These are phyloP conservation scores for Pharmacophagus antenor DNA, from an alignment of 2,888 invertebrate genomes.

Conservation along the genomic window DNA sequence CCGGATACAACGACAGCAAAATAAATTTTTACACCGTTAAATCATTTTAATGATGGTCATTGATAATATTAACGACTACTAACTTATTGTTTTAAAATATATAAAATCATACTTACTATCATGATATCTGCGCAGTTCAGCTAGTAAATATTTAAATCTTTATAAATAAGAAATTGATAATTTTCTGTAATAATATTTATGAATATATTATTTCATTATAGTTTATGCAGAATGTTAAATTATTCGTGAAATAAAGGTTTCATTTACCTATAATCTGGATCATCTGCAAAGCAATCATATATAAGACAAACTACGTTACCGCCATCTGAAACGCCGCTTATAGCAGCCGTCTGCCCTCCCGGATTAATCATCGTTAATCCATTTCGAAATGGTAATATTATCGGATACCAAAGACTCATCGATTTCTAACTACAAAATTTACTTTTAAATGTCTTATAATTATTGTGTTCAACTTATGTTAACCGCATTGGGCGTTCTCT, in stretches of 20 bases:
- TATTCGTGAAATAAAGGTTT: conserved; percentile 24
- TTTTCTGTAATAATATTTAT: not conserved
- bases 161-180: too few species aligned
- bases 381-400: conserved; percentile 30
- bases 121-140: not conserved
- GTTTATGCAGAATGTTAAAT: conserved; percentile 8
- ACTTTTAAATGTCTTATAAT: not conserved
- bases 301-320: conserved; percentile 52
- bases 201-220: not conserved
- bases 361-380: conserved; percentile 13
- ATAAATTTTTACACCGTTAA: too few species aligned
- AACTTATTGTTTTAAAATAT: too few species aligned
- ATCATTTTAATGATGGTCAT: too few species aligned
- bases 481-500: not conserved
- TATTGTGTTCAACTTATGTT: not conserved
- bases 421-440: not conserved
- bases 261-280: conserved; percentile 65
- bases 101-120: too few species aligned
- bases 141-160: not conserved
- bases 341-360: conserved; percentile 38
- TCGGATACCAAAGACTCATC: not conserved
- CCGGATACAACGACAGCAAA: too few species aligned
- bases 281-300: conserved; percentile 59
- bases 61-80: too few species aligned
- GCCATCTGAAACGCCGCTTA: conserved; percentile 42